phyloP scores from a whole-genome alignment of 2,113 vertebrate species.

The Columba livia region DNA sequence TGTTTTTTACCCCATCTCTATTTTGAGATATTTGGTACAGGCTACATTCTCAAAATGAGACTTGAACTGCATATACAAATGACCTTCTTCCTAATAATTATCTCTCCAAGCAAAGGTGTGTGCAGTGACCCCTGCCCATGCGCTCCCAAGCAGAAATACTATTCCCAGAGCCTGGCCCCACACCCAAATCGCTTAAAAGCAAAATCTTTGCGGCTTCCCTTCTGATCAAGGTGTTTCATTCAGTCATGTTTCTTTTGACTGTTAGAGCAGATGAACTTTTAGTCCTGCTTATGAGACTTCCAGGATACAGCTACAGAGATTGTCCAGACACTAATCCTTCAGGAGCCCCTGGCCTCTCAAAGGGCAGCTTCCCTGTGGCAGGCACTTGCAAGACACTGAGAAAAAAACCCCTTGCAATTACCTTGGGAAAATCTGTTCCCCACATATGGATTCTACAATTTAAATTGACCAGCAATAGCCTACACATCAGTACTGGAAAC shows the following conservation, averaged over 20 bases:
- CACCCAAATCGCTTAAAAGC: not conserved
- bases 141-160: not conserved
- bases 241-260: not conserved
- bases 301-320: not conserved
- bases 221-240: not conserved
- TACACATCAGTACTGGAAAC: not conserved
- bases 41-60: not conserved
- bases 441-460: not conserved
- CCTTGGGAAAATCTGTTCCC: not conserved
- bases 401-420: not conserved
- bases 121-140: not conserved
- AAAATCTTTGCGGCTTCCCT: not conserved
- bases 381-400: not conserved
- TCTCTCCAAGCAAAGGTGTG: not conserved
- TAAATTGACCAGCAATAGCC: not conserved
- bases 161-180: not conserved
- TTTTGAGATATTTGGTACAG: not conserved
- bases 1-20: not conserved
- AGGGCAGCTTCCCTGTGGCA: not conserved
- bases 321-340: not conserved
- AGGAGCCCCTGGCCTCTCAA: not conserved
- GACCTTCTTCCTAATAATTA: not conserved
- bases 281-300: not conserved
- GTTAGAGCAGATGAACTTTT: not conserved
- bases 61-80: not conserved